Evolutionary conservation across 2,888 invertebrate species (phyloP).

Genomic region (Petrophora chlorosata): DNA sequence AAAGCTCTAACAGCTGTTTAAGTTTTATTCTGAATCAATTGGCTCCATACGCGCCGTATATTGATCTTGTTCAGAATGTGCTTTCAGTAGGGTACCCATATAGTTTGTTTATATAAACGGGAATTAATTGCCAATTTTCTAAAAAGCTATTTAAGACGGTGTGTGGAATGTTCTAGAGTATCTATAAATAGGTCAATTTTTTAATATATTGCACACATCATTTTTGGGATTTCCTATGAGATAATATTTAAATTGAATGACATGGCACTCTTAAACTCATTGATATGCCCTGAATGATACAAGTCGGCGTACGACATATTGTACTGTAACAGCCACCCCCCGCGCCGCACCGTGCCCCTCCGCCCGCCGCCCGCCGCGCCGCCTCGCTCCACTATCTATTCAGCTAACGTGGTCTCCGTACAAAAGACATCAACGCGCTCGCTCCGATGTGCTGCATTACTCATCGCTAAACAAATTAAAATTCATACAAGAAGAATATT

Average conservation of each 20-base stretch:
- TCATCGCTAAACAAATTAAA: not conserved
- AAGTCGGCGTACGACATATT: not conserved
- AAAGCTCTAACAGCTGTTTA: too few species aligned
- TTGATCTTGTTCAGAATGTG: too few species aligned
- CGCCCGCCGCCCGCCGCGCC: not conserved
- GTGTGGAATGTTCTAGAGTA: too few species aligned
- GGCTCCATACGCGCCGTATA: too few species aligned
- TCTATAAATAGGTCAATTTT: not conserved
- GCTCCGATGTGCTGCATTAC: not conserved
- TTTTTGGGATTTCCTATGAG: conserved; percentile 18
- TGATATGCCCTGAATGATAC: conserved; percentile 2
- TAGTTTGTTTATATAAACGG: too few species aligned
- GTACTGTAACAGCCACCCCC: not conserved
- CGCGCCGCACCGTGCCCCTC: too few species aligned
- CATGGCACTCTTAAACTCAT: conserved; percentile 16
- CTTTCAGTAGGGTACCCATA: too few species aligned
- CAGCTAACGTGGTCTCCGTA: conserved; percentile 8
- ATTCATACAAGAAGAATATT: too few species aligned
- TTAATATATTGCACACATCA: not conserved
- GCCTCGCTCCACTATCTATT: not conserved
- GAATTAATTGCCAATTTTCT: too few species aligned
- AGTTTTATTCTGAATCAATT: too few species aligned
- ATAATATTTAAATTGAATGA: conserved; percentile 15
- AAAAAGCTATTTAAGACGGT: too few species aligned
- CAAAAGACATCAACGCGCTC: conserved; percentile 11